Base-by-base conservation (phyloP, 2,113 vertebrate species). In the Oryzias javanicus region DNA sequence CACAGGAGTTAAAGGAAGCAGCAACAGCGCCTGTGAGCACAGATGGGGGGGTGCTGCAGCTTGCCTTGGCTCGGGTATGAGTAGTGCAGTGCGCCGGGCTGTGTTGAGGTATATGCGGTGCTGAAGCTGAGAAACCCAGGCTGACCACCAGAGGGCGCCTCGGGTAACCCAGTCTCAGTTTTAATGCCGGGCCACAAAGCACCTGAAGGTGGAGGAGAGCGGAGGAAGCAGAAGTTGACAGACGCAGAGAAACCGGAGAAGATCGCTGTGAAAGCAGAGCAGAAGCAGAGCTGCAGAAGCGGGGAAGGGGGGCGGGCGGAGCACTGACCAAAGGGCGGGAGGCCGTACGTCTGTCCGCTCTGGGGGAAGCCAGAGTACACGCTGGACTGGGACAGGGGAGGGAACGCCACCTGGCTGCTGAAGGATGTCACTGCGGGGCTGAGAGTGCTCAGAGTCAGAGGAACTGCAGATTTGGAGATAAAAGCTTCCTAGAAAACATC, bases 181-280 rank as follows among this genome's bases (percentile, higher is more conserved):
- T 98, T 98, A 90, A 98, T 93, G 93, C 95, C 97, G 89, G 96
- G 97, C 97, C 97, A 99, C 94, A 98, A 93, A 92, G 95, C 92
- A 94, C 96, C 97, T 99, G 79, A 75, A 81, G 84, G 90, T 41
- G 55, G 80, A 78, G 83, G 76, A 83, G 67, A 80, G 86, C 82
- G 85, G 84, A 59, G 82, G 80, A 86, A 76, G 85, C 79, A 74
- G 73, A 35, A 35, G 35, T 35, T 35, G 35, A 35, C 35, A 35
- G 35, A 35, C 10, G 35, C 35, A 35, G 35, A 35, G 35, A 13
- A 35, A 35, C 35, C 35, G 35, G 35, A 35, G 35, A 47, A 47
- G n/a, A 47, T 7, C 12, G 46, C 46, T 18, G 17, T 18, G 46
- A 19, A 47, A 18, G 46, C 16, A 47, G 46, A 47, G 35, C 35